These are phyloP conservation scores for Troglohyphantes excavatus DNA, from an alignment of 2,888 invertebrate genomes.

Conservation along the genomic window DNA sequence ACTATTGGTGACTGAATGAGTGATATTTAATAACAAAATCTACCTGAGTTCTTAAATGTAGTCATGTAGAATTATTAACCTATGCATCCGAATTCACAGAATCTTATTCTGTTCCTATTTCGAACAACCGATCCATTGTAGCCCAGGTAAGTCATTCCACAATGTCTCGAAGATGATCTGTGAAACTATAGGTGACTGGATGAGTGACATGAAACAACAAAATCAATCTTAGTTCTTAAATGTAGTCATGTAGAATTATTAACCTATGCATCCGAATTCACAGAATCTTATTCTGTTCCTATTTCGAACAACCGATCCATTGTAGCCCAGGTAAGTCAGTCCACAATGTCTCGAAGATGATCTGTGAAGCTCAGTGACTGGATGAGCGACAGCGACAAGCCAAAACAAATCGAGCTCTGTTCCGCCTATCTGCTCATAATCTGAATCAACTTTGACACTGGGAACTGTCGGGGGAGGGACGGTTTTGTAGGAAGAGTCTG, in stretches of 20 bases:
- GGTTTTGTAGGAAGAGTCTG: neutral
- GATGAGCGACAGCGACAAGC: neutral
- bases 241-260: no score
- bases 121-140: neutral
- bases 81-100: no score
- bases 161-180: no score
- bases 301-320: no score
- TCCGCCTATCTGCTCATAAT: conserved; percentile 36
- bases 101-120: neutral
- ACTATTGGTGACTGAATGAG: neutral
- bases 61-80: no score
- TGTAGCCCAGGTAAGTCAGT: no score
- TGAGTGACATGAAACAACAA: neutral
- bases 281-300: no score
- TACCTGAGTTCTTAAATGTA: no score
- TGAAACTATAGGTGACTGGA: neutral
- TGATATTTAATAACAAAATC: neutral
- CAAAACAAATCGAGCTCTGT: neutral
- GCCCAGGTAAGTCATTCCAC: neutral
- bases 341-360: no score
- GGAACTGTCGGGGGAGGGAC: neutral
- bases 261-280: no score
- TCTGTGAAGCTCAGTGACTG: neutral
- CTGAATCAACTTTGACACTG: conserved; percentile 33
- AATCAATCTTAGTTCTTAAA: no score